A percentile compares a stretch with the other conserved stretches of the same genome.
phyloP scores from a whole-genome alignment of 2,797 vertebrate genomes.

The Antennarius maculatus region DNA sequence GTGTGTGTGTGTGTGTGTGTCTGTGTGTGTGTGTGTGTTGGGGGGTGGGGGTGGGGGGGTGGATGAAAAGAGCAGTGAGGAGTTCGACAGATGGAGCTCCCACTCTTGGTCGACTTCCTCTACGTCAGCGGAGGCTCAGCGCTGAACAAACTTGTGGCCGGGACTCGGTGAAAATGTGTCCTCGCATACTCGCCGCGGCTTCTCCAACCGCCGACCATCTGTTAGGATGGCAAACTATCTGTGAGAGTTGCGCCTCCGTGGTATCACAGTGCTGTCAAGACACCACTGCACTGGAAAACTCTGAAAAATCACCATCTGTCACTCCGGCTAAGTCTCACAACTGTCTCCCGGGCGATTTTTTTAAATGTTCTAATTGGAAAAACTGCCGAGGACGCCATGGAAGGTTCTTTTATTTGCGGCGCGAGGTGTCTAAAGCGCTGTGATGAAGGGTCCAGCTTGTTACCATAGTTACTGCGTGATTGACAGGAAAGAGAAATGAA shows the following conservation, averaged over 20 bases:
- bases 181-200: conserved; percentile 39
- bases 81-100: conserved; percentile 72
- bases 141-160: conserved; percentile 50
- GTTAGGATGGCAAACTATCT: conserved; percentile 60
- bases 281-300: conserved; percentile 52
- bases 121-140: conserved; percentile 44
- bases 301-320: conserved; percentile 64
- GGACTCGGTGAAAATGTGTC: conserved; percentile 42
- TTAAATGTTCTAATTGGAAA: conserved; percentile 1
- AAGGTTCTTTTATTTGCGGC: neutral
- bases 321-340: conserved; percentile 13
- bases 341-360: neutral
- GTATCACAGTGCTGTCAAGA: conserved; percentile 54
- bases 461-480: conserved; percentile 40
- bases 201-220: conserved; percentile 61
- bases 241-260: conserved; percentile 51
- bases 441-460: conserved; percentile 5
- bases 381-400: conserved; percentile 6
- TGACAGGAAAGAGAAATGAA: conserved; percentile 36
- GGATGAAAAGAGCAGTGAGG: conserved; percentile 60
- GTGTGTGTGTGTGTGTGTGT: neutral
- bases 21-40: neutral
- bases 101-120: conserved; percentile 63
- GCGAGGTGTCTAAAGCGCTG: conserved; percentile 6
- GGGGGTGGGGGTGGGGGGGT: conserved; percentile 11